Base-by-base conservation (phyloP, 2,113 vertebrate genomes). In the Charadrius vociferus region DNA sequence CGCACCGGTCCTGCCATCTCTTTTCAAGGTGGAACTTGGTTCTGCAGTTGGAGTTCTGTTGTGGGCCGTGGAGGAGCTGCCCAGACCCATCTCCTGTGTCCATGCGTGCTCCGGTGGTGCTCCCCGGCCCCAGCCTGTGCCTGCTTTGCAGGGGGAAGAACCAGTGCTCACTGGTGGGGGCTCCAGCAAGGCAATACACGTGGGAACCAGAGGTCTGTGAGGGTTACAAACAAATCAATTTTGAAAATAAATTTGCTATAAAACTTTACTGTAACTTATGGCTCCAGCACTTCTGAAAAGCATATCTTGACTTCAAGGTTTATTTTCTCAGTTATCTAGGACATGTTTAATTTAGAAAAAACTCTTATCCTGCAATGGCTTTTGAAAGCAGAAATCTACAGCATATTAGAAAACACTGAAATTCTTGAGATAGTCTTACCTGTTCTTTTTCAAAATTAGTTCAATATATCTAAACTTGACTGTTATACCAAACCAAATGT, bases 1-100 rank as follows among this genome's bases (percentile, higher is more conserved):
- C 29, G 26, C 0, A 1, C 2, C 12, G 14, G 20, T 39, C 8
- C 20, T 34, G 23, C 12, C 19, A 1, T 27, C 8, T 43, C 12
- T 39, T 23, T n/a, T 53, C 18, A 11, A 36, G 15, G 6, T 7
- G 15, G 32, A 59, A 18, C 8, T 10, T 24, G 19, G 9, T 71
- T 58, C 27, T 45, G 3, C 18, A 52, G 29, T 16, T 8, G 17
- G 4, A 45, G 43, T 18, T 81, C 12, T 27, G 19, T 36, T 55
- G 15, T 19, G 36, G 47, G 10, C 39, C 37, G 27, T 22, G 36
- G 14, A 77, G 22, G 6, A 17, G 18, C n/a, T 58, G 43, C 39
- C 10, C 26, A 9, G 53, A 8, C 66, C 10, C 1, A 3, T 26
- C 16, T 47, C 29, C 20, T 7, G 19, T 49, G 45, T 23, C 22